phyloP scores from a whole-genome alignment of 1,140 invertebrate genomes.

The Melipona quadrifasciata region DNA sequence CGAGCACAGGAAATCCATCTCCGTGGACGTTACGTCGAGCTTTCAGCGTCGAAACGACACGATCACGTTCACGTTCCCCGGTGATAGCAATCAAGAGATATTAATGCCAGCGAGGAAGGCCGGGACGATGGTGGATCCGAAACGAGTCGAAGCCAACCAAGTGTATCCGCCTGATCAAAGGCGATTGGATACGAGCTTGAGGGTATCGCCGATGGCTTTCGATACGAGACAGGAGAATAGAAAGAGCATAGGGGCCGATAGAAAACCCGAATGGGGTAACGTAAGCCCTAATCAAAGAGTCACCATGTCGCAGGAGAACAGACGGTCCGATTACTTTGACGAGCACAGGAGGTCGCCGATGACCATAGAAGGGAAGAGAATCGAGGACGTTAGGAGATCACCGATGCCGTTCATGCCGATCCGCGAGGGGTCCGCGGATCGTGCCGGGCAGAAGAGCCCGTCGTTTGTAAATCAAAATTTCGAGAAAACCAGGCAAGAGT shows the following conservation, averaged over 20 bases:
- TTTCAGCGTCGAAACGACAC: conserved; percentile 77
- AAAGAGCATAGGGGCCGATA: conserved; percentile 67
- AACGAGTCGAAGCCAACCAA: conserved; percentile 71
- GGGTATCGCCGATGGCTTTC: conserved; percentile 77
- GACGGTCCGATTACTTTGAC: conserved; percentile 79
- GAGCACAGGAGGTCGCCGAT: conserved; percentile 80
- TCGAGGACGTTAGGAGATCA: conserved; percentile 77
- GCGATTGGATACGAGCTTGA: conserved; percentile 70
- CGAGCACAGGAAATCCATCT: conserved; percentile 78
- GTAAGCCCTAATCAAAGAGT: conserved; percentile 77
- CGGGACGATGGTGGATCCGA: conserved; percentile 65
- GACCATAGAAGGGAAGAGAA: conserved; percentile 75
- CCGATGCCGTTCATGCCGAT: conserved; percentile 79
- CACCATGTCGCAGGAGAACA: conserved; percentile 73
- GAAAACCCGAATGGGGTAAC: conserved; percentile 77
- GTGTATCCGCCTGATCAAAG: conserved; percentile 73
- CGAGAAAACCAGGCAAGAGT: conserved; percentile 79
- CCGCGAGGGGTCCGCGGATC: conserved; percentile 74
- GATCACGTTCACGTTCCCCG: conserved; percentile 76
- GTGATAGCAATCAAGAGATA: conserved; percentile 70
- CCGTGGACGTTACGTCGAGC: conserved; percentile 74
- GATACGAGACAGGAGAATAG: conserved; percentile 74
- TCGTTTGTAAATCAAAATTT: conserved; percentile 78
- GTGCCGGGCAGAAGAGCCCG: conserved; percentile 76
- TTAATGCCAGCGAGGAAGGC: conserved; percentile 66